phyloP scores from a whole-genome alignment of 2,888 invertebrate species.

The Zygothrica quintamaculata region DNA sequence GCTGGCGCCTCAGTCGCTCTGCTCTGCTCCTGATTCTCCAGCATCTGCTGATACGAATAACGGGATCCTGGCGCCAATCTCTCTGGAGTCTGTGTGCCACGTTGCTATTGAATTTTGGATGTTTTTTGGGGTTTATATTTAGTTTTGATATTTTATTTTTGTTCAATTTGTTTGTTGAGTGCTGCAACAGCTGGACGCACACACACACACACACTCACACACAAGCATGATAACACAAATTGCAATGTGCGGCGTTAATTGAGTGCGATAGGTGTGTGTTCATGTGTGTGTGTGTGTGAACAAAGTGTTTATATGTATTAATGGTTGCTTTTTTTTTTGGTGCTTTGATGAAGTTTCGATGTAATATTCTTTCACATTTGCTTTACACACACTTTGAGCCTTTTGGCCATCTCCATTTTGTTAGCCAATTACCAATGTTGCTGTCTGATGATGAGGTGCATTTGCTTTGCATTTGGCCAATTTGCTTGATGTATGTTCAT shows the following conservation, averaged over 20 bases:
- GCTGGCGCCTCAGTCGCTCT: constrained; percentile 10
- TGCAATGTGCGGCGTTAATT: constrained; percentile 76
- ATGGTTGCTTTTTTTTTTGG: constrained; percentile 40
- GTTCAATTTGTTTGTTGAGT: constrained; percentile 28
- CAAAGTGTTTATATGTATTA: constrained; percentile 18
- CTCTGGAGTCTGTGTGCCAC: constrained; percentile 72
- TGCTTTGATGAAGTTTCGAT: constrained; percentile 33
- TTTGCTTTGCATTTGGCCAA: constrained; percentile 60
- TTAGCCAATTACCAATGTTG: constrained; percentile 78
- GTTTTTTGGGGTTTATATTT: constrained; percentile 55
- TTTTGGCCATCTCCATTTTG: constrained; percentile 43
- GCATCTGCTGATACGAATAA: constrained; percentile 77
- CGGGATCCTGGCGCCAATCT: constrained; percentile 60
- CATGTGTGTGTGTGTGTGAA: constrained; percentile 16
- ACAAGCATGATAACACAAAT: constrained; percentile 73
- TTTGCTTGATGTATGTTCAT: constrained; percentile 52
- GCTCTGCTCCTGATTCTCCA: constrained; percentile 62
- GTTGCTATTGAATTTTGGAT: constrained; percentile 72
- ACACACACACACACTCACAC: constrained; percentile 40
- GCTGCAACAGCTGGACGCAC: constrained; percentile 47
- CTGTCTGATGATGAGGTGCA: constrained; percentile 72
- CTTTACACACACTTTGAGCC: constrained; percentile 14
- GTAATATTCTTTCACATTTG: constrained; percentile 9
- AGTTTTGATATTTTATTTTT: constrained; percentile 40
- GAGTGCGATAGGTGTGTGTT: constrained; percentile 36